These are phyloP conservation scores for Podabrus alpinus DNA, from an alignment of 2,888 invertebrate species.

Conservation along the genomic window DNA sequence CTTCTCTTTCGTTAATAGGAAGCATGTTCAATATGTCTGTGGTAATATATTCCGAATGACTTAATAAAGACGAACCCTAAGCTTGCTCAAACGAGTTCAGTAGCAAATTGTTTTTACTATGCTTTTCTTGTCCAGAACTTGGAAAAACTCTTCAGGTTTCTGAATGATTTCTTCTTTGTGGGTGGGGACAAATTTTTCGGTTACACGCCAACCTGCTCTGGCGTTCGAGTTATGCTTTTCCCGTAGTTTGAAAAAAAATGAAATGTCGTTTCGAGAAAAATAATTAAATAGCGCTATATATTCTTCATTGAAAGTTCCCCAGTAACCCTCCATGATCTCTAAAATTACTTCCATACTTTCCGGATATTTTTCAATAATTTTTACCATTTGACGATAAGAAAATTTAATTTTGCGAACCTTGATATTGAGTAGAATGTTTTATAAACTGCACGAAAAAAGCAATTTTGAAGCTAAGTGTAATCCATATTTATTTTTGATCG, in stretches of 20 bases:
- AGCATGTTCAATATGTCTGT: neutral
- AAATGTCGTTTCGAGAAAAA: slow-evolving; percentile 3
- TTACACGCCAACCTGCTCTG: slow-evolving; percentile 17
- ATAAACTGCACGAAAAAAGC: slow-evolving; percentile 15
- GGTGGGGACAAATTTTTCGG: slow-evolving; percentile 16
- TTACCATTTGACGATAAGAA: slow-evolving; percentile 10
- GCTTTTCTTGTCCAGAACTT: slow-evolving; percentile 3
- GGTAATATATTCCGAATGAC: neutral
- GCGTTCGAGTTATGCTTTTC: slow-evolving; percentile 4
- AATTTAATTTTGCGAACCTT: slow-evolving; percentile 16
- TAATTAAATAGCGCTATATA: slow-evolving; percentile 8
- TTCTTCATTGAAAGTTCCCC: neutral
- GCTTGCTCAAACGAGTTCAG: neutral
- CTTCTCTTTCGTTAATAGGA: neutral
- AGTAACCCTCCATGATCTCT: neutral
- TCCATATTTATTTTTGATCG: slow-evolving; percentile 24
- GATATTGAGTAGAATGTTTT: slow-evolving; percentile 13
- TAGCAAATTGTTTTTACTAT: slow-evolving; percentile 8
- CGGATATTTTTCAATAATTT: slow-evolving; percentile 16
- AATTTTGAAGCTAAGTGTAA: slow-evolving; percentile 23
- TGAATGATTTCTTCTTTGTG: slow-evolving; percentile 15
- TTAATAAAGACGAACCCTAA: slow-evolving; percentile 5
- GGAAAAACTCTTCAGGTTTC: neutral
- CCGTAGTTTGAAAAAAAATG: slow-evolving; percentile 18
- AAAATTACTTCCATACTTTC: slow-evolving; percentile 13